A percentile compares a stretch with the other conserved stretches of the same genome.
These are phyloP conservation scores for Oreotrochilus melanogaster DNA, from an alignment of 2,113 vertebrate genomes.

Conservation along the genomic window DNA sequence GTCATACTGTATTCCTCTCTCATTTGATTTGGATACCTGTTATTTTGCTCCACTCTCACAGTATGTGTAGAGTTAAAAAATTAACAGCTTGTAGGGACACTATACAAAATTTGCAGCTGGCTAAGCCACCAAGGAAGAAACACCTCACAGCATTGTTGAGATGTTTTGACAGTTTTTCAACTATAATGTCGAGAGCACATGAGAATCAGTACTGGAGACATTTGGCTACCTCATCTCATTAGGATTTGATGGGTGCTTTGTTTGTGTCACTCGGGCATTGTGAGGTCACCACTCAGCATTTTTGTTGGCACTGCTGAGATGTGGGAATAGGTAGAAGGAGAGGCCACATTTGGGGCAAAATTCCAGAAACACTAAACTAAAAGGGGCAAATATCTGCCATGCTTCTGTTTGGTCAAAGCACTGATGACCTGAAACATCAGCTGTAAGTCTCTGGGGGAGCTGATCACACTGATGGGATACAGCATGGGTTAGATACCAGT, in stretches of 20 bases:
- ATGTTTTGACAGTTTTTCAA: not conserved
- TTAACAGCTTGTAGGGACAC: rapidly evolving
- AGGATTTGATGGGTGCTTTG: not conserved
- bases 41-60: not conserved
- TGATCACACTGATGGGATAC: rapidly evolving
- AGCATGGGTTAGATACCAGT: rapidly evolving
- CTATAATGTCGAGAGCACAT: not conserved
- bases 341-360: not conserved
- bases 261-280: not conserved
- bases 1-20: not conserved
- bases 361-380: not conserved
- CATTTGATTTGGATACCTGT: not conserved
- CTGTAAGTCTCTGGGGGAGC: not conserved
- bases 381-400: rapidly evolving
- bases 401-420: not conserved
- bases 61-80: not conserved
- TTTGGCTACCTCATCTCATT: not conserved
- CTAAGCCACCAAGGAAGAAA: not conserved
- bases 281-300: rapidly evolving
- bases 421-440: not conserved
- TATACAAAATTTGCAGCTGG: not conserved
- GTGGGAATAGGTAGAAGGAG: not conserved
- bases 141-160: not conserved
- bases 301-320: not conserved
- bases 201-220: not conserved